Evolutionary conservation across 2,888 invertebrate species (phyloP).

Genomic region (Ichneumoninae sp.): DNA sequence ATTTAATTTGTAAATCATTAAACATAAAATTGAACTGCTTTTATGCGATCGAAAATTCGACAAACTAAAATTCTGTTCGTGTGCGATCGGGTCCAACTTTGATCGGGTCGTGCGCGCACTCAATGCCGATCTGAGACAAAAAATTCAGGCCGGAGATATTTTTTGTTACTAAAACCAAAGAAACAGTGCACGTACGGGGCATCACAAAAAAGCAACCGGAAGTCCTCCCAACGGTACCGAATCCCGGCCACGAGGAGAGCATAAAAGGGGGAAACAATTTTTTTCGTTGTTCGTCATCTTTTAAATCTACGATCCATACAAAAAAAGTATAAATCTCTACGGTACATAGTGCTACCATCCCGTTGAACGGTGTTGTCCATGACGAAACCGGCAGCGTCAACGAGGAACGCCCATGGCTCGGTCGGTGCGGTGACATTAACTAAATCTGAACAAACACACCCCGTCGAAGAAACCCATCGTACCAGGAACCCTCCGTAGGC

Average conservation of each 20-base stretch:
- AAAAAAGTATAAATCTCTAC: conserved; percentile 37
- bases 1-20: too few species aligned
- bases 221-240: conserved; percentile 50
- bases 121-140: neutral
- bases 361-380: conserved; percentile 55
- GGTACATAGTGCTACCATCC: neutral
- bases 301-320: conserved; percentile 8
- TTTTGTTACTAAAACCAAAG: conserved; percentile 23
- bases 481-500: conserved; percentile 43
- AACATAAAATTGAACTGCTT: neutral
- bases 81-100: neutral
- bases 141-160: neutral
- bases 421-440: conserved; percentile 78
- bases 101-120: neutral
- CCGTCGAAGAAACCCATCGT: conserved; percentile 40
- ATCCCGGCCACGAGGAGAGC: conserved; percentile 6
- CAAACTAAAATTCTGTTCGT: neutral
- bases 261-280: conserved; percentile 30
- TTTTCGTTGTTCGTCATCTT: conserved; percentile 3
- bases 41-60: neutral
- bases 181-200: conserved; percentile 81
- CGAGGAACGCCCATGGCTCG: conserved; percentile 60
- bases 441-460: conserved; percentile 81
- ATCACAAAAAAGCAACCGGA: conserved; percentile 66
- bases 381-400: conserved; percentile 72